Conservation (phyloP, 2,888 invertebrate species). For the Deilephila elpenor region DNA sequence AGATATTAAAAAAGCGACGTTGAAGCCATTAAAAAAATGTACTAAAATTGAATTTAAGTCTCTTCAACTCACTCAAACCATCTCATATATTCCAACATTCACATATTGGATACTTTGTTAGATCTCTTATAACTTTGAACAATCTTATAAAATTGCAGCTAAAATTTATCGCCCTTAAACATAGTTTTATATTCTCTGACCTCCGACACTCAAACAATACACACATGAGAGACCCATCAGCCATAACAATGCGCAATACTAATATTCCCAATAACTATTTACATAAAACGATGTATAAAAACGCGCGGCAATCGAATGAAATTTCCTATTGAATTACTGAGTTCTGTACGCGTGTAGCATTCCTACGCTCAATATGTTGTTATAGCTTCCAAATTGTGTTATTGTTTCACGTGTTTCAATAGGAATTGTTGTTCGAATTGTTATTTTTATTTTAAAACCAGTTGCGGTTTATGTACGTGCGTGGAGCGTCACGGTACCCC, state of each 20-base stretch:
- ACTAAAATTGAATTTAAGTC: too few species aligned
- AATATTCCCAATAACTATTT: not conserved
- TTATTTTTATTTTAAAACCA: constrained; percentile 30
- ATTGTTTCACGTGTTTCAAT: constrained; percentile 5
- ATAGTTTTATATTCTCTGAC: too few species aligned
- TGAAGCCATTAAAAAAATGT: too few species aligned
- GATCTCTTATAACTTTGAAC: too few species aligned
- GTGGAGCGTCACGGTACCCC: constrained; percentile 12
- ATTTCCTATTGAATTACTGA: not conserved
- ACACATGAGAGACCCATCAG: too few species aligned
- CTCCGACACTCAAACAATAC: too few species aligned
- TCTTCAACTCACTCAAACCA: too few species aligned
- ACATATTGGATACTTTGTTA: too few species aligned
- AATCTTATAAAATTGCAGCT: too few species aligned
- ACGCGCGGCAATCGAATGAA: not conserved
- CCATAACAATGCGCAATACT: not conserved
- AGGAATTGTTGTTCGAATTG: constrained; percentile 23
- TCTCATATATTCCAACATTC: too few species aligned
- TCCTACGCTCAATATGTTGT: not conserved
- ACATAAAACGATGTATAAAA: not conserved
- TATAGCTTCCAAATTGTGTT: not conserved
- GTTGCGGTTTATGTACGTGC: constrained; percentile 4
- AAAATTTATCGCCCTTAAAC: too few species aligned
- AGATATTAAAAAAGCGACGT: too few species aligned
- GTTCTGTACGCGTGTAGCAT: not conserved